Percentiles rank a stretch among this genome's conserved stretches.
Evolutionary conservation across 2,797 vertebrate species (phyloP).

Genomic region (Parambassis ranga): DNA sequence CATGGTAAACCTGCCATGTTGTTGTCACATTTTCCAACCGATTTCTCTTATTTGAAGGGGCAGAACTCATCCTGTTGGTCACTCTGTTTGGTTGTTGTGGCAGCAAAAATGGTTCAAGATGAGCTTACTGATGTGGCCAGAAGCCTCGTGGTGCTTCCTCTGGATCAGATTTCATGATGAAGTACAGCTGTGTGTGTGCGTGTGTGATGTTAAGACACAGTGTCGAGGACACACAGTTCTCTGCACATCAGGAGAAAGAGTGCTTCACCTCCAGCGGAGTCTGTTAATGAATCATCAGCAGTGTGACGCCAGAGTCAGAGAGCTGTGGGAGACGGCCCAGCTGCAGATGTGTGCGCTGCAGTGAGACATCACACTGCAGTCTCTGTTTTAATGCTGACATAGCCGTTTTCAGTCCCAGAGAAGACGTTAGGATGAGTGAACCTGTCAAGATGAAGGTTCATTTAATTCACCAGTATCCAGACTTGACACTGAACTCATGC

Average conservation of each 20-base stretch:
- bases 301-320: conserved; percentile 34
- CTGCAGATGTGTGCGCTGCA: conserved; percentile 22
- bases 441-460: background rate
- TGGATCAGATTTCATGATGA: background rate
- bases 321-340: conserved; percentile 46
- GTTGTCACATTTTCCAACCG: too few relatives aligned
- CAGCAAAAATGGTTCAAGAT: background rate
- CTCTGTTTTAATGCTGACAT: conserved; percentile 33
- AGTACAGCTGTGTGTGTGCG: conserved; percentile 6
- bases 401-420: conserved; percentile 14
- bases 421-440: conserved; percentile 1
- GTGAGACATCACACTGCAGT: conserved; percentile 14
- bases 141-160: conserved; percentile 14
- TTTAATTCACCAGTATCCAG: background rate
- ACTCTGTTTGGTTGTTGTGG: too few relatives aligned
- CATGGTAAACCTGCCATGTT: too few relatives aligned
- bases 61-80: too few relatives aligned
- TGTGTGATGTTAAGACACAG: background rate
- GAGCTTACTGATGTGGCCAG: background rate
- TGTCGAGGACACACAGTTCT: background rate
- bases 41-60: too few relatives aligned
- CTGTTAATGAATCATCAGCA: conserved; percentile 61
- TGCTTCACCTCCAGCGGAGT: conserved; percentile 35
- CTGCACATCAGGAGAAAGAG: background rate
- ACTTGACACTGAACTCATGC: background rate